Conservation (phyloP, 2,797 vertebrate species). For the Tachyglossus aculeatus region DNA sequence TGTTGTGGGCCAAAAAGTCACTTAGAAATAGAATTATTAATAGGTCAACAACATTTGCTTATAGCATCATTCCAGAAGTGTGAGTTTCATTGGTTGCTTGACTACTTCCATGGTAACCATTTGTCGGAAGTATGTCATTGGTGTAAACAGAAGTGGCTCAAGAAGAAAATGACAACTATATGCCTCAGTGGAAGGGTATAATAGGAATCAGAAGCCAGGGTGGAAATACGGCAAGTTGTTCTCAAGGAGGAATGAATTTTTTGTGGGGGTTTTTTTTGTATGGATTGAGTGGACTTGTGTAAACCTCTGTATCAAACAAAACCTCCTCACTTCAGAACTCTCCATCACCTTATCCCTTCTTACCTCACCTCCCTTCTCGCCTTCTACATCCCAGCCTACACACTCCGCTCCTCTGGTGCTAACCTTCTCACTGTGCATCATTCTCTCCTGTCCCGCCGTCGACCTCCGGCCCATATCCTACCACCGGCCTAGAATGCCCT, state of each 20-base stretch:
- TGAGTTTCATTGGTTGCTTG: not conserved
- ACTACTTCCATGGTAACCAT: not conserved
- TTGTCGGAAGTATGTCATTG: not conserved
- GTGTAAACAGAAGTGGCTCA: not conserved
- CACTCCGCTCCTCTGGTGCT: no score
- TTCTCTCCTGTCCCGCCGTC: no score
- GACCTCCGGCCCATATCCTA: no score
- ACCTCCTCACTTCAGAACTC: no score
- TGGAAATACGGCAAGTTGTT: not conserved
- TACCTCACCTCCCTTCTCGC: no score
- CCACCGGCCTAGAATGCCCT: no score
- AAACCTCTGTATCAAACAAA: no score
- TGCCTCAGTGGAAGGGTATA: not conserved
- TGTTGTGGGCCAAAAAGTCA: conserved; percentile 23
- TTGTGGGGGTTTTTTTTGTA: no score
- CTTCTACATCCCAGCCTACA: no score
- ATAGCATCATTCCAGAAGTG: not conserved
- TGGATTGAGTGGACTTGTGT: no score
- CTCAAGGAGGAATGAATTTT: not conserved
- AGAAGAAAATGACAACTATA: not conserved
- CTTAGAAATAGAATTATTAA: conserved; percentile 30
- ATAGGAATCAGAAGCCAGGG: not conserved
- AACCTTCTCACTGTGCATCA: no score
- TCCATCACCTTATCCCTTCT: no score
- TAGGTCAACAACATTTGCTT: not conserved